Base-by-base conservation (phyloP, 2,797 vertebrate species). In the Enteromius anoplus region DNA sequence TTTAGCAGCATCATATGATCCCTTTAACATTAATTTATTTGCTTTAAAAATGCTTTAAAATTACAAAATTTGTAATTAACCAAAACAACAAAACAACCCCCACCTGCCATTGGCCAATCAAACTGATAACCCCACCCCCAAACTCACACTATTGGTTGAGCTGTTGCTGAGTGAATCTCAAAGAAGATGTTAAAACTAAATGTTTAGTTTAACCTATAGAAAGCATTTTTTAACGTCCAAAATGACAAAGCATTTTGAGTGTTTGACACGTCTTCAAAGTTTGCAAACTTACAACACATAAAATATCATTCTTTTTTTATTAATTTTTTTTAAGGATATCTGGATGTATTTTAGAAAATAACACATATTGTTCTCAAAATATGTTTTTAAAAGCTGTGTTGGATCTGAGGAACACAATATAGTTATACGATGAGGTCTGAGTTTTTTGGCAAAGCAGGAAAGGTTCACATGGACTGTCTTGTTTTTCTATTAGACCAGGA, bases 401-500 rank as follows among this genome's bases (percentile, higher is more conserved):
- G 3, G 15, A 15, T 51, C 3, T 68, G 7, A 34, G 40, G 19
- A 68, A 40, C 12, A 23, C 53, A 10, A 34, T n/a, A 8, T 12
- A 9, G 2, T 29, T 19, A 3, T 6, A 21, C 11, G 3, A 11
- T 60, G n/a, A 42, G 34, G 14, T 17, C 15, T n/a, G 29, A 51
- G 45, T 19, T 21, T 69, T 71, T 29, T 23, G 55, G 40, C n/a
- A 23, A 73, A 49, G 14, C 21, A 72, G 29, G 19, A 62, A 58
- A 70, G 37, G 53, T 45, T 37, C 40, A 32, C 23, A 23, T 4
- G 11, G 68, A 3, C 55, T 17, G 21, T 17, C n/a, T 51, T 81
- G 69, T 51, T 81, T 81, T 72, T 34, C 69, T 81, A 32, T 80
- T 80, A 66, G 75, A 26, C n/a, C 75, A 69, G 69, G 40, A 62